Evolutionary conservation across 1,140 invertebrate genomes (phyloP), one percentile per base, ranked within the genome.

Genomic region (Dreissena polymorpha): DNA sequence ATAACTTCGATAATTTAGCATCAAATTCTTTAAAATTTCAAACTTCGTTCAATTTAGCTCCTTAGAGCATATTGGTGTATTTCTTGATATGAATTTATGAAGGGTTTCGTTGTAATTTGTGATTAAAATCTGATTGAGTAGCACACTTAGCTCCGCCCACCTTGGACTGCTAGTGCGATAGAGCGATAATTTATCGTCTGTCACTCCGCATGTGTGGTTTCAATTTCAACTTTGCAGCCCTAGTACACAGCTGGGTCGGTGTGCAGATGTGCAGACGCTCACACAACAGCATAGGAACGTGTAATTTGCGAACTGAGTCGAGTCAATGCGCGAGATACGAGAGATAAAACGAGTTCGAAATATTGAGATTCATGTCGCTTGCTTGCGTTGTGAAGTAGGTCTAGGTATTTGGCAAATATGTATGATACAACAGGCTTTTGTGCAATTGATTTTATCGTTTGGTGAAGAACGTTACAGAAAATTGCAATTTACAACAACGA

Each of bases 261-360:
- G 68, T 78, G 64, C 76, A 78, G 76, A 78, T 78, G 76, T 78
- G 76, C 76, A 78, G 64, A 69, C 76, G 76, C 6, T 29, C 23
- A 67, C 39, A 67, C 67, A 76, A 39, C 39, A 69, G 76, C 76
- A 78, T 27, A 23, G 53, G 51, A 78, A 78, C 55, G 76, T 78
- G 67, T 76, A 76, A 39, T 39, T 39, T 39, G 39, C 39, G 39
- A 39, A 8, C 39, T 39, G 2, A 39, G 39, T 39, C 39, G 39
- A 39, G 39, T 39, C 39, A 39, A 39, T 8, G 2, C 39, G 2
- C 39, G 39, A 39, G 39, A 39, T 39, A 39, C 39, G 39, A 39
- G 39, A 39, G 39, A 39, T 39, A 39, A 39, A 39, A 39, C 39
- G 39, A 39, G 39, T 39, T 39, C 39, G 39, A 39, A 39, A 39